phyloP scores from a whole-genome alignment of 2,797 vertebrate genomes.

The Cryptoblepharus egeriae region DNA sequence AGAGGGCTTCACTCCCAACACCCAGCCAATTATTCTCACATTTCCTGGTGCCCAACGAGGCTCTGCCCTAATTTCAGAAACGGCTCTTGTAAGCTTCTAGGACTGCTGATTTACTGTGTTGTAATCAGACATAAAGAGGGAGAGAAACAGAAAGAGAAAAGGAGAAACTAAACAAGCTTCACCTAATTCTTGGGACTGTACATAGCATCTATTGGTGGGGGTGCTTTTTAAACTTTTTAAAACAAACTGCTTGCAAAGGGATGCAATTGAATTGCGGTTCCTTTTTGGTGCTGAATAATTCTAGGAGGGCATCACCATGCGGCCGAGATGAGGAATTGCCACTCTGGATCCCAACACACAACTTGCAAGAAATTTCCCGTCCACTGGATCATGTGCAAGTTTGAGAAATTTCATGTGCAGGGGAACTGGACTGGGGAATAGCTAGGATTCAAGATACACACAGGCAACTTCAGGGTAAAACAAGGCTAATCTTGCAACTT shows the following conservation, averaged over 20 bases:
- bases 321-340: slow-evolving; percentile 42
- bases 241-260: background rate
- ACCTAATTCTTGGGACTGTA: slow-evolving; percentile 36
- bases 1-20: background rate
- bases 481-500: too few species aligned
- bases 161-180: slow-evolving; percentile 26
- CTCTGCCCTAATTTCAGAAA: background rate
- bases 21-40: background rate
- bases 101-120: background rate
- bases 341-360: background rate
- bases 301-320: slow-evolving; percentile 69
- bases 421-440: rapidly evolving
- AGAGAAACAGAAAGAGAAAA: too few species aligned
- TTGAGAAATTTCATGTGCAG: background rate
- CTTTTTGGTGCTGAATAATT: slow-evolving; percentile 26
- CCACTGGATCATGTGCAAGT: background rate
- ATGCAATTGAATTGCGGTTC: background rate
- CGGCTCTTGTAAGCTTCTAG: background rate
- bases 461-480: background rate
- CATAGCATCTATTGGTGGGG: background rate
- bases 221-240: too few species aligned
- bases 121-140: background rate
- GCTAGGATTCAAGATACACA: rapidly evolving
- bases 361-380: background rate
- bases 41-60: background rate